Evolutionary conservation across 2,888 invertebrate genomes (phyloP), one percentile per base, ranked within the genome.

Genomic region (Bruchidius siliquastri): DNA sequence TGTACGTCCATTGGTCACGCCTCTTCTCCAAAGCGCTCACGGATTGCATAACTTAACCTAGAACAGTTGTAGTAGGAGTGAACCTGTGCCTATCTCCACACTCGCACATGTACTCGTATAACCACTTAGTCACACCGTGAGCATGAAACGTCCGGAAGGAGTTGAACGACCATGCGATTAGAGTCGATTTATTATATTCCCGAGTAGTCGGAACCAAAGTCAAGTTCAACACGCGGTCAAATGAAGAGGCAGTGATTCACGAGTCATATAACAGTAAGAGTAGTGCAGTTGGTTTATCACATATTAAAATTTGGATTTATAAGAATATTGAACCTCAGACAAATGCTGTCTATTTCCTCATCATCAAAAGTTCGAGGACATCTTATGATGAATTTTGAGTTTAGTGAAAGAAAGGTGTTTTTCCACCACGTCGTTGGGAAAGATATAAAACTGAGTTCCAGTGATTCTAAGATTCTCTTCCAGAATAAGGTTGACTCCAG

Each of bases 81-180:
- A 49, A 49, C 49, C 18, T 13, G 49, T 30, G 30, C 30, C 30
- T 30, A 30, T 30, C 30, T 6, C 8, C 30, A 30, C 30, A 30
- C 8, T 30, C 30, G 30, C 8, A 30, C 30, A 30, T 8, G 8
- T 8, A 30, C 30, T 30, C 30, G 30, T 30, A 30, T 30, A 30
- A 6, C 30, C 49, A 49, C 49, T 49, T 49, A 49, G 49, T 49
- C 49, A 49, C 18, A 49, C 49, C 18, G 49, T 49, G 49, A 1
- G 49, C 49, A 13, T 49, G 49, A 13, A 49, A 49, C 18, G 13
- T 49, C 49, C 49, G 0, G 49, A 18, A 49, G 66, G 77, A 73
- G 78, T 79, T 77, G 77, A 79, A 77, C 74, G 79, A 77, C 78
- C 78, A 79, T 74, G 68, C 72, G 74, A 77, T 77, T 75, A 72